Evolutionary conservation across 1,140 invertebrate species (phyloP).

Genomic region (Eupeodes corollae): DNA sequence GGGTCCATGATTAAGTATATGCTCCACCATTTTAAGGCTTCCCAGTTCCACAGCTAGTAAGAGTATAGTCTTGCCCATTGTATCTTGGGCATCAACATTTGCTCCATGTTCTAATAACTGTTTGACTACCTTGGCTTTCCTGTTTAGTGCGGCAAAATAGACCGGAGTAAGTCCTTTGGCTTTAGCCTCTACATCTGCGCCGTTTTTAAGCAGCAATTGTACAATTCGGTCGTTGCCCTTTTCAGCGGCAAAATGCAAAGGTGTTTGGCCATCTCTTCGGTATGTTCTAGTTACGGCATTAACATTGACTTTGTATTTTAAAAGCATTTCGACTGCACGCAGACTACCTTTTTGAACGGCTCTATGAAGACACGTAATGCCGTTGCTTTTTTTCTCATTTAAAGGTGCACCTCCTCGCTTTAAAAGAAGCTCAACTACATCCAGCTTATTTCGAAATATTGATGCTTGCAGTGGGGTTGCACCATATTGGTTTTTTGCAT

Average conservation of each 20-base stretch:
- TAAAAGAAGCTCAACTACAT: no score
- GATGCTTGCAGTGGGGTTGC: no score
- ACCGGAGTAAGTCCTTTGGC: neutral
- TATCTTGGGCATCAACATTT: neutral
- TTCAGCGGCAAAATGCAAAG: slow-evolving; percentile 4
- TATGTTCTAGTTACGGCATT: no score
- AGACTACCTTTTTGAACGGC: no score
- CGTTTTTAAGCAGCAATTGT: slow-evolving; percentile 3
- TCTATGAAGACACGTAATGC: no score
- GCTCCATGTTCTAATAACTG: neutral
- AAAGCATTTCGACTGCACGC: no score
- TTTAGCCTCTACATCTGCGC: neutral
- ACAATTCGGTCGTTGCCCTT: neutral
- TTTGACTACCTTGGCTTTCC: neutral
- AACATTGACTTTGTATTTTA: no score
- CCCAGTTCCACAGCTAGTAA: neutral
- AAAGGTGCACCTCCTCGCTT: no score
- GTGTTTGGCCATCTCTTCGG: neutral
- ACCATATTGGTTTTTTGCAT: no score
- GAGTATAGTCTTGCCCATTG: neutral
- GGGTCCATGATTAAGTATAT: neutral
- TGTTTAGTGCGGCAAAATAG: neutral
- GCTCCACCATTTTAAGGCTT: neutral
- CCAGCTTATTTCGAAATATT: no score
- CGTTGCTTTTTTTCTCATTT: no score